A percentile compares a stretch with the other conserved stretches of the same genome.
phyloP scores from a whole-genome alignment of 2,113 vertebrate genomes.

The Lophotis ruficrista region DNA sequence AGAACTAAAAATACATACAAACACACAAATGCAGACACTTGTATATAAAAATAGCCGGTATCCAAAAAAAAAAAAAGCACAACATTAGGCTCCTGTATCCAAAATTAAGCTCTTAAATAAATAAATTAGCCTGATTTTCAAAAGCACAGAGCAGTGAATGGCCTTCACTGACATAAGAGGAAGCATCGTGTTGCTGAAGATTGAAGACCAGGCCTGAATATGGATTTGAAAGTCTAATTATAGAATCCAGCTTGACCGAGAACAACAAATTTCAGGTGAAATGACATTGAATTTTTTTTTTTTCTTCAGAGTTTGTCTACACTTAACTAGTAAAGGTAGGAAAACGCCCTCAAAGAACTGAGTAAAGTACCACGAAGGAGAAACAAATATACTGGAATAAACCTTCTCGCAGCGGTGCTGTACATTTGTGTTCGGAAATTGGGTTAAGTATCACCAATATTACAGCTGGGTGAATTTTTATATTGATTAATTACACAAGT shows the following conservation, averaged over 20 bases:
- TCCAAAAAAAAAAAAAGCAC: neutral
- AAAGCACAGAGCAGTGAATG: neutral
- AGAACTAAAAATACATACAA: slow-evolving; percentile 21
- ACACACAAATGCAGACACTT: neutral
- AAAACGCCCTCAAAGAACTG: neutral
- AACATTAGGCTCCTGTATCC: slow-evolving; percentile 17
- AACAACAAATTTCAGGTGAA: slow-evolving; percentile 45
- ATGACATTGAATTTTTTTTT: slow-evolving; percentile 15
- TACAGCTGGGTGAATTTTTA: neutral
- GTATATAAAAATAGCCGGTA: slow-evolving; percentile 33
- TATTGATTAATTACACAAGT: neutral
- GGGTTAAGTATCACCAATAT: neutral
- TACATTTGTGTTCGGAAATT: fast-evolving
- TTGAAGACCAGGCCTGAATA: slow-evolving; percentile 37
- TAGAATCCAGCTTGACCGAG: slow-evolving; percentile 45
- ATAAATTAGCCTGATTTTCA: slow-evolving; percentile 56
- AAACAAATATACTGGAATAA: neutral
- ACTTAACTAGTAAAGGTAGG: neutral
- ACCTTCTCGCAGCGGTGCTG: neutral
- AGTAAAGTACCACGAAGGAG: neutral
- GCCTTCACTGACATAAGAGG: slow-evolving; percentile 40
- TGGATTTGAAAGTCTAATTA: slow-evolving; percentile 61
- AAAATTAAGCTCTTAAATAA: slow-evolving; percentile 62
- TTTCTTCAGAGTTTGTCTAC: neutral
- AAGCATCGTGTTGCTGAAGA: slow-evolving; percentile 35